These are phyloP conservation scores for Artibeus jamaicensis DNA, from an alignment of 2,797 vertebrate genomes.

Conservation along the genomic window DNA sequence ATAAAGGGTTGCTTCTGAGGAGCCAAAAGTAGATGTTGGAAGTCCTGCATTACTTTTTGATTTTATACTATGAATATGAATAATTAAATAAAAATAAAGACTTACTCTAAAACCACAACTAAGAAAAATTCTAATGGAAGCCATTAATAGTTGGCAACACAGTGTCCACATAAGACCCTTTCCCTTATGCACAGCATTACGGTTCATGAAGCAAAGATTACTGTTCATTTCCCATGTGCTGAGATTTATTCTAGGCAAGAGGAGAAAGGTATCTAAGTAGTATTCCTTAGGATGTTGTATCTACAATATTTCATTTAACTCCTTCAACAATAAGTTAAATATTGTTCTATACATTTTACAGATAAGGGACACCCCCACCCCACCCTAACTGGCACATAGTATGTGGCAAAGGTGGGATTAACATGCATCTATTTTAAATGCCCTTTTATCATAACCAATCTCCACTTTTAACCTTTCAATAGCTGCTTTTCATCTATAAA, in stretches of 20 bases:
- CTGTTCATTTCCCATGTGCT: background rate
- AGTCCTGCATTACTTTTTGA: background rate
- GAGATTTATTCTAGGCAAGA: background rate
- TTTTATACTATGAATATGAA: background rate
- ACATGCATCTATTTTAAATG: background rate
- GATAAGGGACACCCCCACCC: background rate
- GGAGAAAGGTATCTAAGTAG: background rate
- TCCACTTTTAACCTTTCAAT: background rate
- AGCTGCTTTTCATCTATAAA: background rate
- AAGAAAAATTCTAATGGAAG: background rate
- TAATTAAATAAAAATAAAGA: constrained; percentile 30
- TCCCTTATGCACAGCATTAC: background rate
- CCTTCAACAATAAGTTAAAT: background rate
- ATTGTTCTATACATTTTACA: background rate
- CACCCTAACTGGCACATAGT: background rate
- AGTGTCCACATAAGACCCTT: background rate
- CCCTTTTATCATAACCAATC: background rate
- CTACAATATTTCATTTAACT: background rate
- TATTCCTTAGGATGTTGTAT: background rate
- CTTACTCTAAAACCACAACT: background rate
- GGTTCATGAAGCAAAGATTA: background rate
- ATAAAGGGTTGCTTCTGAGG: background rate
- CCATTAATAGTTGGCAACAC: background rate
- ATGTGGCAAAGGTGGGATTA: background rate
- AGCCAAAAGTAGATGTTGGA: background rate